Base-by-base conservation (phyloP, 2,113 vertebrate genomes). In the Scomber japonicus region DNA sequence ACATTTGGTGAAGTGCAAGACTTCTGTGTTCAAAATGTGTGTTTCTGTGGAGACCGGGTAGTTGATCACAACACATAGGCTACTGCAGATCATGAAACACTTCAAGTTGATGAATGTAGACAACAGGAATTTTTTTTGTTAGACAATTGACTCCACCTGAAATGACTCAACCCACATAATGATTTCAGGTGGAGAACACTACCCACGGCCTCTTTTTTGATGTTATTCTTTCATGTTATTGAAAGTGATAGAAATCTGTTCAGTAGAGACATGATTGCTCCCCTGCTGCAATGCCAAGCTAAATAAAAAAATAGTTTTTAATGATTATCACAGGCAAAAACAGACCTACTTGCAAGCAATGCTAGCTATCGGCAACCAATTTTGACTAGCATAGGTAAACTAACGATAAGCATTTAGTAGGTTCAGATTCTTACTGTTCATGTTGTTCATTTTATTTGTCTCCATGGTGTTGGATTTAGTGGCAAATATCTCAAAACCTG, bases 21-120 rank as follows among this genome's bases (percentile, higher is more conserved):
- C 50, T 67, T 65, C 76, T 82, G 24, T 84, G 70, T 74, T 89
- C 21, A 71, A 73, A 80, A 82, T 75, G 70, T 67, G 61, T 86
- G 93, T 93, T 93, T 89, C 91, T 90, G 91, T 93, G 90, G 91
- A 75, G 84, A 94, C 91, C 78, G 89, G 78, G 74, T 86, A 79
- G 79, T 80, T n/a, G 1, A 59, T 60, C 60, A 68, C 68, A 11
- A 14, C 79, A 21, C 12, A 1, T 70, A 21, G 21, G 21, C 21
- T 21, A 80, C 69, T 69, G 70, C 75, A 75, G 85, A 78, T 67
- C 75, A 50, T 84, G 64, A 72, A 67, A 60, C 45, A 55, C 35
- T 54, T 10, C 17, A 21, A 77, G 63, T 75, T 81, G 53, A 27
- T 71, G 79, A 80, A 72, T 75, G 55, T 51, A 44, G 45, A 62